Evolutionary conservation across 2,888 invertebrate genomes (phyloP), one percentile per base, ranked within the genome.

Genomic region (Eupithecia pulchellata): DNA sequence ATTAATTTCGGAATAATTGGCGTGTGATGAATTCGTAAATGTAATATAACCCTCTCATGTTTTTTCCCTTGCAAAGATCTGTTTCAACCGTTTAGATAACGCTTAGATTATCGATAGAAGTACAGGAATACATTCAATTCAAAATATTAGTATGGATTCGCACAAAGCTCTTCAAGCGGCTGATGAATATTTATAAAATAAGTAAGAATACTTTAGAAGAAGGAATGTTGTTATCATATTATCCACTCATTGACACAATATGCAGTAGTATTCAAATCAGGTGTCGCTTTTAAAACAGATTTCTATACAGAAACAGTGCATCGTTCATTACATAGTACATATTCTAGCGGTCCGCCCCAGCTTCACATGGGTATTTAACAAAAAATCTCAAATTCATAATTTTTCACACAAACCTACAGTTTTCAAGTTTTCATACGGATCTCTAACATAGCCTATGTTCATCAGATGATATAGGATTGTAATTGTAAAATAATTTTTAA

Each of bases 1-100:
- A 68, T 42, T 65, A 62, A 65, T 71, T 62, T 36, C 13, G 34
- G 66, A 58, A 66, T 69, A 57, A 63, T 39, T 39, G 17, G 68
- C 58, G 57, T 47, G 62, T 64, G 60, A 58, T 66, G 25, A 29
- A 27, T 30, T 66, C 68, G 42, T 68, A 36, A 73, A 61, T 25
- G 52, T 47, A 39, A 42, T 1, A n/a, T n/a, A n/a, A n/a, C n/a
- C n/a, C n/a, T n/a, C n/a, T n/a, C n/a, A n/a, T n/a, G n/a, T n/a
- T n/a, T n/a, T n/a, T n/a, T n/a, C n/a, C n/a, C n/a, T n/a, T n/a
- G n/a, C n/a, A n/a, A n/a, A n/a, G n/a, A n/a, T n/a, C 25, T 20
- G 25, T 52, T 47, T 52, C 25, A 11, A 25, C 25, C 9, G 11
- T 47, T 47, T n/a, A 9, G 8, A 42, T 9, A n/a, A 42, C 8